Conservation (phyloP, 2,113 vertebrate genomes). For the Micromys minutus region DNA sequence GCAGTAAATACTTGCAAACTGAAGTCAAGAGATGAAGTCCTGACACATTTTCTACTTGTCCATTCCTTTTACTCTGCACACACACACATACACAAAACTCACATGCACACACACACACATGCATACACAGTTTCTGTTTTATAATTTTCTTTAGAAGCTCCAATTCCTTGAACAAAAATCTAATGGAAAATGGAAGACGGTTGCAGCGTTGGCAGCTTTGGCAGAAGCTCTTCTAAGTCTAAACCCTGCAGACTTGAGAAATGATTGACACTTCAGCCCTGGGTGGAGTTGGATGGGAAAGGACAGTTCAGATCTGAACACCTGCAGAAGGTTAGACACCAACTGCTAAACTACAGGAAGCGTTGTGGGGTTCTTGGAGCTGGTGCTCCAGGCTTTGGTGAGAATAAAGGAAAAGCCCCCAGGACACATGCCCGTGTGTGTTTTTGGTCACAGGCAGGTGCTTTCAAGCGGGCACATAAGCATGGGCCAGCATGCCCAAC, state of each 20-base stretch:
- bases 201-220: not conserved
- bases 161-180: not conserved
- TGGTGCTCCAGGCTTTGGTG: not conserved
- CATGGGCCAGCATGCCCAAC: fast-evolving
- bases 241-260: not conserved
- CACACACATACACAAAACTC: not conserved
- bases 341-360: no score
- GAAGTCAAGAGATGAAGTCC: not conserved
- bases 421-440: not conserved
- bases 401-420: not conserved
- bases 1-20: not conserved
- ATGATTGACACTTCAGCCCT: no score
- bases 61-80: not conserved
- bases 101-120: no score
- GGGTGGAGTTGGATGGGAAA: not conserved
- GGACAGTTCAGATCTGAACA: not conserved
- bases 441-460: not conserved
- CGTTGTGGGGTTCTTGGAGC: not conserved
- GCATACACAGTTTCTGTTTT: not conserved
- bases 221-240: not conserved
- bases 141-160: not conserved
- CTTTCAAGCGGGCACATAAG: no score
- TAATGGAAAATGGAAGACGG: not conserved
- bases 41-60: not conserved
- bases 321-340: not conserved